phyloP scores from a whole-genome alignment of 2,797 vertebrate species.

The Peromyscus aztecus region DNA sequence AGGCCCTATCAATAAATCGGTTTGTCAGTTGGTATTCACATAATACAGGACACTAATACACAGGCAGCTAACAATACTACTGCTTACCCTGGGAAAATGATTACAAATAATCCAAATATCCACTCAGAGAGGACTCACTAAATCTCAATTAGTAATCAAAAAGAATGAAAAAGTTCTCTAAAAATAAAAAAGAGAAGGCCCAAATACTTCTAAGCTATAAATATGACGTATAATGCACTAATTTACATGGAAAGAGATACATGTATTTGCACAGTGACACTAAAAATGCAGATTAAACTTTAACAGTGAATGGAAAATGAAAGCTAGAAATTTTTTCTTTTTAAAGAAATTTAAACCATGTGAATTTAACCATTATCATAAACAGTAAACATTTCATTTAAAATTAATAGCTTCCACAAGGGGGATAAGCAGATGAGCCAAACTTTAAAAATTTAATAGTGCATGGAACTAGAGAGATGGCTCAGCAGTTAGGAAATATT shows the following conservation, averaged over 20 bases:
- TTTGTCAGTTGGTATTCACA: neutral
- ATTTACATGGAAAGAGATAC: neutral
- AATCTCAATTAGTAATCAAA: neutral
- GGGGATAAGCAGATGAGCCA: neutral
- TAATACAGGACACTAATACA: neutral
- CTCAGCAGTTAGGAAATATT: neutral
- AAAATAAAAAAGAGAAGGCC: neutral
- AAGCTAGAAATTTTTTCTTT: neutral
- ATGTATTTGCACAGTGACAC: neutral
- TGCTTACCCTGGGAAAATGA: neutral
- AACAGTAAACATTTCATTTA: neutral
- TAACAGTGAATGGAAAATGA: neutral
- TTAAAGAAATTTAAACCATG: neutral
- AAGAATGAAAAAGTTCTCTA: neutral
- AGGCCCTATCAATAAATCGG: neutral
- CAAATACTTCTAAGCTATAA: neutral
- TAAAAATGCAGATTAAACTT: neutral
- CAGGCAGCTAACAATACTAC: neutral
- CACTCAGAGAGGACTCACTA: neutral
- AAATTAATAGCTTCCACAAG: neutral
- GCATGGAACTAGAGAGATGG: neutral
- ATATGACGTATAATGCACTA: neutral
- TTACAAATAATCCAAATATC: neutral
- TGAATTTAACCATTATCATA: neutral
- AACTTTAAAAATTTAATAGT: neutral